Percentiles rank a stretch among this genome's conserved stretches.
phyloP scores from a whole-genome alignment of 2,113 vertebrate species.

The Caracal caracal region DNA sequence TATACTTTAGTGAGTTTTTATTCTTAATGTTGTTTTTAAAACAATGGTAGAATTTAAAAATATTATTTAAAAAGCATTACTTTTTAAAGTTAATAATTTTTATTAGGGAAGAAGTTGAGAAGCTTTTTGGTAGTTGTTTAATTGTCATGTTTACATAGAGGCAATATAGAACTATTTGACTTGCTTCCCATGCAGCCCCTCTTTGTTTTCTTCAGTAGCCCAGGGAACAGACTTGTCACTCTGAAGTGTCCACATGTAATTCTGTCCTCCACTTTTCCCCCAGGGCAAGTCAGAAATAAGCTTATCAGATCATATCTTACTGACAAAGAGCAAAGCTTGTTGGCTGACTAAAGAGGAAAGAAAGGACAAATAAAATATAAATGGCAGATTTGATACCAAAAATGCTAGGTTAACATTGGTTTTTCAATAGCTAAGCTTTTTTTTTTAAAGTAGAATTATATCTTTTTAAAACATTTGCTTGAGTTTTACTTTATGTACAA shows the following conservation, averaged over 20 bases:
- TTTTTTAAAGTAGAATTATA: constrained; percentile 30
- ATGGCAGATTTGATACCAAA: neutral
- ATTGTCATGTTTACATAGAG: constrained; percentile 81
- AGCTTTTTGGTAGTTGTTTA: constrained; percentile 72
- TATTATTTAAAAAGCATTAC: neutral
- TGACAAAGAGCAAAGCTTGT: constrained; percentile 81
- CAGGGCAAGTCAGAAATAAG: constrained; percentile 89
- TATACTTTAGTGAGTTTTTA: constrained; percentile 12
- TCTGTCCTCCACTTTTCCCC: constrained; percentile 83
- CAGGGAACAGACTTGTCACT: constrained; percentile 84
- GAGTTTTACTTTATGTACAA: constrained; percentile 51
- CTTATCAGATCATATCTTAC: constrained; percentile 89
- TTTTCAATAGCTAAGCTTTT: constrained; percentile 4
- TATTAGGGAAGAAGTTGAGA: constrained; percentile 72
- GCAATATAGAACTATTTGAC: constrained; percentile 85
- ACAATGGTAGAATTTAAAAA: neutral
- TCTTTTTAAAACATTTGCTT: constrained; percentile 37
- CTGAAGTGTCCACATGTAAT: constrained; percentile 79
- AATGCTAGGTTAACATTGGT: neutral
- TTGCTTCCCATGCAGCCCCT: constrained; percentile 76
- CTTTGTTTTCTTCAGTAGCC: constrained; percentile 82
- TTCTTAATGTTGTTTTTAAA: neutral
- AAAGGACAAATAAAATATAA: constrained; percentile 75
- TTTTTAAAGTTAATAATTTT: constrained; percentile 74
- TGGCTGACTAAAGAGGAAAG: constrained; percentile 85